phyloP scores from a whole-genome alignment of 2,113 vertebrate species.

The Neofelis nebulosa region DNA sequence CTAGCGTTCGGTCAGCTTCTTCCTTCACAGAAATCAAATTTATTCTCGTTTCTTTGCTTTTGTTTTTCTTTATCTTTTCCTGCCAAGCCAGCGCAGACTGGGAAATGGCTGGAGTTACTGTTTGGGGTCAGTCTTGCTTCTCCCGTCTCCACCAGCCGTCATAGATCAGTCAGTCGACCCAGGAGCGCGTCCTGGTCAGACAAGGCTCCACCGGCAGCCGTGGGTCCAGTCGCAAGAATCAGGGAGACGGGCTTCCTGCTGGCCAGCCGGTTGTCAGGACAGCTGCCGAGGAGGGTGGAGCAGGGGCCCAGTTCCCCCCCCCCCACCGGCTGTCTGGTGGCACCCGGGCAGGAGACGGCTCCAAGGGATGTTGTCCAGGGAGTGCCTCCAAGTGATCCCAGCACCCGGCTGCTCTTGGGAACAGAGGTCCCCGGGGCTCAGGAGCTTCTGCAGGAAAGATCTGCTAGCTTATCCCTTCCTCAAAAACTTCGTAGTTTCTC shows the following conservation, averaged over 20 bases:
- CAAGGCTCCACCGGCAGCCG: not conserved
- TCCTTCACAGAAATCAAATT: not conserved
- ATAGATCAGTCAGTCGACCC: not conserved
- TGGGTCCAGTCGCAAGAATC: not conserved
- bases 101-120: fast-evolving
- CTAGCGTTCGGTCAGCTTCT: not conserved
- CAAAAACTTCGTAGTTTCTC: not conserved
- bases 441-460: not conserved
- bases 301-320: not conserved
- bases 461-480: not conserved
- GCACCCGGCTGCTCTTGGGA: not conserved
- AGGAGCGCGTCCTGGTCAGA: not conserved
- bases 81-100: not conserved
- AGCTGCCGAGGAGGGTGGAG: no score
- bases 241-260: not conserved
- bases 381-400: fast-evolving
- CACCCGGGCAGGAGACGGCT: fast-evolving
- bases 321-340: no score
- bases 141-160: not conserved
- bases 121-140: not conserved
- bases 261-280: not conserved
- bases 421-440: not conserved
- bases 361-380: fast-evolving
- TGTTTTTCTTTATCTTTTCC: not conserved
- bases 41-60: not conserved